Conservation (phyloP, 2,113 vertebrate genomes). For the Apodemus sylvaticus region DNA sequence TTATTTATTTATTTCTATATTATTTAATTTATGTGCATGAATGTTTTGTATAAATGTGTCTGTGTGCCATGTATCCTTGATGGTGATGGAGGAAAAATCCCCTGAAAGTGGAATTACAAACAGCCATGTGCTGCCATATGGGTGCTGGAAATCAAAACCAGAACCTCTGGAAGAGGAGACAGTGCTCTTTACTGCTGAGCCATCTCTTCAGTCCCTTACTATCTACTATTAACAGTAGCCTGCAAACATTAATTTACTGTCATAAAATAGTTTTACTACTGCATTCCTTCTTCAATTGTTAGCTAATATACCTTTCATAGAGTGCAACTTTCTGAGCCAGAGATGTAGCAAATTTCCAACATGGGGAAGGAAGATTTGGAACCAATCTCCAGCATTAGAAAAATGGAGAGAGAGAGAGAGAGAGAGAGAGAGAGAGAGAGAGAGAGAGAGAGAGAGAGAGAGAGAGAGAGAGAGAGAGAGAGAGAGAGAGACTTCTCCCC, state of each 20-base stretch:
- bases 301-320: background rate
- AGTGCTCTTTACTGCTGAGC: background rate
- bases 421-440: too few species aligned
- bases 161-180: background rate
- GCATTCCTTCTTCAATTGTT: background rate
- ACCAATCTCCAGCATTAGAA: background rate
- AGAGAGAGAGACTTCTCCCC: background rate
- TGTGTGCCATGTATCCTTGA: background rate
- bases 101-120: background rate
- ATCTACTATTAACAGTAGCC: background rate
- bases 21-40: background rate
- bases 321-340: background rate
- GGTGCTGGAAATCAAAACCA: background rate
- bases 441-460: too few species aligned
- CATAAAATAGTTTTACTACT: background rate
- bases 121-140: background rate
- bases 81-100: background rate
- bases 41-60: background rate
- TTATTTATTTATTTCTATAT: background rate
- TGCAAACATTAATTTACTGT: background rate
- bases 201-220: background rate
- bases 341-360: background rate
- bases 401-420: background rate
- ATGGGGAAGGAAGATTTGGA: too few species aligned
- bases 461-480: too few species aligned